Conservation (phyloP, 1,140 invertebrate species). For the Sitophilus oryzae region DNA sequence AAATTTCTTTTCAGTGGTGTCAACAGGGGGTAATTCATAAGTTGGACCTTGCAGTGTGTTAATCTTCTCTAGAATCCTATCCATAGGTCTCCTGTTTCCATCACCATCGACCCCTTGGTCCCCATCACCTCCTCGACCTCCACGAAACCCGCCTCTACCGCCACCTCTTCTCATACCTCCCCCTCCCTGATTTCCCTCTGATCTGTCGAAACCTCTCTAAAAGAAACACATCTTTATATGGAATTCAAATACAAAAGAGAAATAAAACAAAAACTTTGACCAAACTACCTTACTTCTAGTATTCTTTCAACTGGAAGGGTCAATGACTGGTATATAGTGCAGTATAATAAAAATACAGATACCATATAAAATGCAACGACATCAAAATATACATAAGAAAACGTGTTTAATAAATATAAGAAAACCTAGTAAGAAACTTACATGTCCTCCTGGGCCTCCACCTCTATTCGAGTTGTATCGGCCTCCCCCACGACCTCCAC, state of each 20-base stretch:
- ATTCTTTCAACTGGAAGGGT: too few relatives aligned
- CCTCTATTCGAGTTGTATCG: not conserved
- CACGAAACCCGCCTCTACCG: slow-evolving; percentile 40
- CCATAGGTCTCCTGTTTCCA: slow-evolving; percentile 70
- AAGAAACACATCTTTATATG: too few relatives aligned
- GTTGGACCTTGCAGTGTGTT: slow-evolving; percentile 64
- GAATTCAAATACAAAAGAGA: too few relatives aligned
- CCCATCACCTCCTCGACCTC: slow-evolving; percentile 13
- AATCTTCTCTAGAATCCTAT: slow-evolving; percentile 50
- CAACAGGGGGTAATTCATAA: slow-evolving; percentile 63
- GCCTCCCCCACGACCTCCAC: not conserved
- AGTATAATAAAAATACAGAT: too few relatives aligned
- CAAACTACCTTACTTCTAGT: too few relatives aligned
- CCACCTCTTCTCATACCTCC: too few relatives aligned
- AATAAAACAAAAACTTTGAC: too few relatives aligned
- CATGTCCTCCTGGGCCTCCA: not conserved
- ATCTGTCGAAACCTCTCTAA: slow-evolving; percentile 4
- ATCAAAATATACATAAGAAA: not conserved
- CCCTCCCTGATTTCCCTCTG: slow-evolving; percentile 6
- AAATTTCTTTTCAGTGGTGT: slow-evolving; percentile 72
- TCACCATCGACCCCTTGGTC: slow-evolving; percentile 18
- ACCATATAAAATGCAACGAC: not conserved
- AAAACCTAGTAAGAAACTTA: too few relatives aligned
- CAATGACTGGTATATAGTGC: too few relatives aligned
- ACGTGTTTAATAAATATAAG: too few relatives aligned